These are phyloP conservation scores for Falco biarmicus DNA, from an alignment of 2,797 vertebrate genomes.

Conservation along the genomic window DNA sequence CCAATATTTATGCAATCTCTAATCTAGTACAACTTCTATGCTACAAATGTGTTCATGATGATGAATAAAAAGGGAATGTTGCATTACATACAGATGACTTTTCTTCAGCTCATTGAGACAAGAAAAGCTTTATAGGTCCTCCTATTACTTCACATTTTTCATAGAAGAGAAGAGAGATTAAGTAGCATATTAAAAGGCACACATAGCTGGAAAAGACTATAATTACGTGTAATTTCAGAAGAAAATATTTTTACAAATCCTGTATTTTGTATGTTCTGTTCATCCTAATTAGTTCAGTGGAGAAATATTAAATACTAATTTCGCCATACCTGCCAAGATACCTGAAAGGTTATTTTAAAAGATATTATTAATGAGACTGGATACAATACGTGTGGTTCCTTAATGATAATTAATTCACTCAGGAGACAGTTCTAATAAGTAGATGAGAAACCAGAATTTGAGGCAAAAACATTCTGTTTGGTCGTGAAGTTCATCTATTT, in stretches of 20 bases:
- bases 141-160: conserved; percentile 48
- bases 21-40: background rate
- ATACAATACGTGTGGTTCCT: conserved; percentile 27
- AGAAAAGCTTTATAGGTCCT: background rate
- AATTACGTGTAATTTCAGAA: conserved; percentile 47
- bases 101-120: background rate
- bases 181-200: conserved; percentile 25
- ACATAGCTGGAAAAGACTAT: conserved; percentile 26
- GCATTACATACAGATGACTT: background rate
- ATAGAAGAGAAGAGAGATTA: background rate
- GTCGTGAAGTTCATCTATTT: background rate
- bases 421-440: conserved; percentile 9
- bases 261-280: conserved; percentile 48
- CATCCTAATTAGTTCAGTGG: conserved; percentile 47
- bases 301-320: conserved; percentile 59
- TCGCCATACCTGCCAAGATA: conserved; percentile 42
- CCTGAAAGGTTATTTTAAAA: conserved; percentile 55
- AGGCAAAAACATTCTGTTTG: conserved; percentile 4
- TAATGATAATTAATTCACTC: conserved; percentile 30
- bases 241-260: conserved; percentile 63
- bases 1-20: background rate
- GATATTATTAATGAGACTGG: conserved; percentile 33
- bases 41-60: background rate
- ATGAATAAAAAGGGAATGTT: background rate
- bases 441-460: conserved; percentile 29